A percentile compares a stretch with the other conserved stretches of the same genome.
Conservation (phyloP, 2,888 invertebrate species). For the Philaethria dido region DNA sequence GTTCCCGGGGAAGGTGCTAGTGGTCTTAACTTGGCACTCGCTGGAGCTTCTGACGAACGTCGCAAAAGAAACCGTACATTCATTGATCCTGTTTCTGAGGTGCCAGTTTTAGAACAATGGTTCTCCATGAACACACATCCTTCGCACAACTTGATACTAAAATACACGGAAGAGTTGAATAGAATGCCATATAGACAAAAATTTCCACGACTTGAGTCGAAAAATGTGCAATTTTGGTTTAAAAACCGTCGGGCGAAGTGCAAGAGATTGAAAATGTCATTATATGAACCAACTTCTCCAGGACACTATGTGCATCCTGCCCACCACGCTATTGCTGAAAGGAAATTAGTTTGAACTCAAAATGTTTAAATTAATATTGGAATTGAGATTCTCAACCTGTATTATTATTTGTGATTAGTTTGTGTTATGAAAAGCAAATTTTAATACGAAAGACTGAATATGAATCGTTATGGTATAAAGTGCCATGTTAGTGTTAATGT, state of each 20-base stretch:
- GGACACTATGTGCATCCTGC: slow-evolving; percentile 85
- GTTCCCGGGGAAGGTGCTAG: slow-evolving; percentile 84
- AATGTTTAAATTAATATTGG: slow-evolving; percentile 11
- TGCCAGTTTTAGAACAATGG: slow-evolving; percentile 97
- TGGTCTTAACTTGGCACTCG: slow-evolving; percentile 86
- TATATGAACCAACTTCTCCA: slow-evolving; percentile 89
- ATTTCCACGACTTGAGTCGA: slow-evolving; percentile 98
- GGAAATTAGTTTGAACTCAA: slow-evolving; percentile 68
- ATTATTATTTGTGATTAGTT: slow-evolving; percentile 37
- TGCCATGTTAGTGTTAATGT: slow-evolving; percentile 80
- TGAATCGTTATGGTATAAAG: slow-evolving; percentile 74
- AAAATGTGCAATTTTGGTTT: slow-evolving; percentile 99
- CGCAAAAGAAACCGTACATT: slow-evolving; percentile 98
- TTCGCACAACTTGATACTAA: slow-evolving; percentile 97
- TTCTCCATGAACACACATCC: slow-evolving; percentile 99
- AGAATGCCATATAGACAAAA: slow-evolving; percentile 98
- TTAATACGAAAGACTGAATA: slow-evolving; percentile 76
- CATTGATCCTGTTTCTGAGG: slow-evolving; percentile 99
- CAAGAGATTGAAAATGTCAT: slow-evolving; percentile 96
- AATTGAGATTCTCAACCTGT: slow-evolving; percentile 12
- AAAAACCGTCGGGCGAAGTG: slow-evolving; percentile 99
- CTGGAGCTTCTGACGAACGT: slow-evolving; percentile 90
- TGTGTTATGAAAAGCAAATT: slow-evolving; percentile 51
- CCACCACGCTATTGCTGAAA: slow-evolving; percentile 82
- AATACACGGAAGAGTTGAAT: slow-evolving; percentile 98